phyloP scores from a whole-genome alignment of 2,888 invertebrate species.

The Limnephilus lunatus region DNA sequence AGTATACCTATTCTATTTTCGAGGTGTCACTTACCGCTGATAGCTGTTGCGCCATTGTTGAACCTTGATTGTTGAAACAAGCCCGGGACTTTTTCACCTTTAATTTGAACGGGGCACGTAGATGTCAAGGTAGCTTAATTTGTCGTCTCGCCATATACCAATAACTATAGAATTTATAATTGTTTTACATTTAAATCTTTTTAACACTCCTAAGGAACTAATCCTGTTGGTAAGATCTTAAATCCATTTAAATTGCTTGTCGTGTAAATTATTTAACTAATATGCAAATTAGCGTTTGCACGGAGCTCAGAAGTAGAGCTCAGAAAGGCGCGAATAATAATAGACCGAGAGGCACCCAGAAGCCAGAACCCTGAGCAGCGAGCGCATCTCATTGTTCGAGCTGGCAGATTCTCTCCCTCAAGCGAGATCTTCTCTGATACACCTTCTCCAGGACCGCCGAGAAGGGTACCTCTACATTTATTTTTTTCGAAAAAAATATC shows the following conservation, averaged over 20 bases:
- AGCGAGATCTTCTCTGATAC: not conserved
- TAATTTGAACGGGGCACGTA: too few relatives aligned
- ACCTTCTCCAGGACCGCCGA: not conserved
- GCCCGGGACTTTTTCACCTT: too few relatives aligned
- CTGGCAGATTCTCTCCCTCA: not conserved
- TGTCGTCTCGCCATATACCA: too few relatives aligned
- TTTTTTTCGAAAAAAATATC: too few relatives aligned
- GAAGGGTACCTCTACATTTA: not conserved
- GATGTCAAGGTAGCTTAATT: too few relatives aligned
- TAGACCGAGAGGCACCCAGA: not conserved
- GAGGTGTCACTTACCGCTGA: too few relatives aligned
- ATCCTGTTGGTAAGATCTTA: not conserved
- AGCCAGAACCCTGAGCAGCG: too few relatives aligned
- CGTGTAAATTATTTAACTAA: not conserved
- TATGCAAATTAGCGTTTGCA: constrained; percentile 6
- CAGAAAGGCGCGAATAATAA: not conserved
- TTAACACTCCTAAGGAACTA: not conserved
- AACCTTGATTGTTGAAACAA: too few relatives aligned
- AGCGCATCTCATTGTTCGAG: constrained; percentile 15
- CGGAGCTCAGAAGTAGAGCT: not conserved
- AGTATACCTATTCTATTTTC: too few relatives aligned
- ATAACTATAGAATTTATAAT: not conserved
- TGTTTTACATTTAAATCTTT: not conserved
- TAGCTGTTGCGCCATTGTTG: too few relatives aligned
- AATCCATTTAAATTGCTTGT: not conserved